Base-by-base conservation (phyloP, 2,797 vertebrate species). In the Eospalax fontanierii region DNA sequence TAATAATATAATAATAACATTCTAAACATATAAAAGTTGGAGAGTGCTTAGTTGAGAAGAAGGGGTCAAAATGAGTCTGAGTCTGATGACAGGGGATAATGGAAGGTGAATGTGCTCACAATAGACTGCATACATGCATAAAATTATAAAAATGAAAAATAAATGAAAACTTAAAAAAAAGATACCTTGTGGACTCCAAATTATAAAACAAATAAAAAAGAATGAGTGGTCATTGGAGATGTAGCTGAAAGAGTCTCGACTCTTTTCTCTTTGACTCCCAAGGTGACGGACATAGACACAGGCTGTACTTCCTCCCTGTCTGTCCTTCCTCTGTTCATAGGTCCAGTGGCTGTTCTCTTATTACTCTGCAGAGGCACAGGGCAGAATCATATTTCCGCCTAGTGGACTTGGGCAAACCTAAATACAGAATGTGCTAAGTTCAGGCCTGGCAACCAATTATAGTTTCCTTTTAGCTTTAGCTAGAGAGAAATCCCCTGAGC, bases 401-500 rank as follows among this genome's bases (percentile, higher is more conserved):
- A 94, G 91, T 73, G 71, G 33, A 61, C 46, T 96, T 96, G 97
- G 97, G 96, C 97, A 98, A 97, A 96, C 93, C 95, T 1, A 97
- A 98, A 98, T 97, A 96, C 94, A 97, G 93, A 94, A 92, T 97
- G 91, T 97, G 90, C 95, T 96, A 89, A 97, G 93, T 96, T 95
- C 94, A 96, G 83, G 40, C 93, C 95, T 95, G 86, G 90, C 46
- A 54, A 96, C 89, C 97, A 98, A 95, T 97, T 98, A 97, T 78
- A 96, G 97, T 89, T 68, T 95, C 87, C n/a, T 97, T 98, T 97
- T 97, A 97, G 96, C 97, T 98, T 96, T 97, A 96, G 95, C 89
- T 97, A 4, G 80, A 94, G 88, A 98, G 98, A 98, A 98, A 98
- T 98, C 90, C 95, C 95, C 79, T 93, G 96, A 98, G 95, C 97